A percentile compares a stretch with the other conserved stretches of the same genome.
These are phyloP conservation scores for Chrysochloris asiatica DNA, from an alignment of 2,113 vertebrate genomes.

Conservation along the genomic window DNA sequence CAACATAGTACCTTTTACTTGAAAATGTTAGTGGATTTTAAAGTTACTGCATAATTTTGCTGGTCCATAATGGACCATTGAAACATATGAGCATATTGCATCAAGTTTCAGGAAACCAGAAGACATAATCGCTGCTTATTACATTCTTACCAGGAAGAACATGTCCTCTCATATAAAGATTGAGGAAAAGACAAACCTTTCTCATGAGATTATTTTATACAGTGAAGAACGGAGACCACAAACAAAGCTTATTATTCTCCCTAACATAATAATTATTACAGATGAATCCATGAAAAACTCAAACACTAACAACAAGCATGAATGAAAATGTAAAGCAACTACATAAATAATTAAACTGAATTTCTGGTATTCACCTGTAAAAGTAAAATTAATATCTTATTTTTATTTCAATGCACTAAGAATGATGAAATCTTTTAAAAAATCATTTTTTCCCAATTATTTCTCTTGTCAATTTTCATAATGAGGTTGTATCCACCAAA, in stretches of 20 bases:
- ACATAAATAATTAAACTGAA: constrained; percentile 52
- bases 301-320: too few species aligned
- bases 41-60: neutral
- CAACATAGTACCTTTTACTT: neutral
- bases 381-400: constrained; percentile 53
- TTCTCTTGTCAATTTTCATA: neutral
- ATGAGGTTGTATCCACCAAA: neutral
- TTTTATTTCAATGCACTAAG: constrained; percentile 52
- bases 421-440: constrained; percentile 11
- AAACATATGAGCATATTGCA: neutral
- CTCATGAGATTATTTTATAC: neutral
- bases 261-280: neutral
- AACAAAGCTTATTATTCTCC: neutral
- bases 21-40: neutral
- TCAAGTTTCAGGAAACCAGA: neutral
- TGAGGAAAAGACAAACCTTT: neutral
- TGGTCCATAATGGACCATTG: neutral
- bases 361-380: constrained; percentile 41
- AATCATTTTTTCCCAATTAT: constrained; percentile 47
- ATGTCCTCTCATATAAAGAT: neutral
- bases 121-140: neutral
- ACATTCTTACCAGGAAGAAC: neutral
- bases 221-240: neutral
- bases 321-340: neutral
- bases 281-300: constrained; percentile 20